Base-by-base conservation (phyloP, 2,797 vertebrate genomes). In the Miichthys miiuy region DNA sequence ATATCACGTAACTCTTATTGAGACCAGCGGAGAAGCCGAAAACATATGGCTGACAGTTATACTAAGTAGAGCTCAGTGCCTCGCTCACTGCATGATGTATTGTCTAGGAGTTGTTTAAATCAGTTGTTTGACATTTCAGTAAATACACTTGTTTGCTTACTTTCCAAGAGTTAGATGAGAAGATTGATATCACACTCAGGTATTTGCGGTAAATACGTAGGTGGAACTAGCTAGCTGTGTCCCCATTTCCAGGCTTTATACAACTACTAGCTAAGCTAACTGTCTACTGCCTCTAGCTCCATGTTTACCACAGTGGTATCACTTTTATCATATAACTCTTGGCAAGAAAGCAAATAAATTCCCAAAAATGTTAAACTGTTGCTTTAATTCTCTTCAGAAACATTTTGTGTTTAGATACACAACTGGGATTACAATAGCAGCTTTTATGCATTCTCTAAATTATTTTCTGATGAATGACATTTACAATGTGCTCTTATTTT, bases 1-100 rank as follows among this genome's bases (percentile, higher is more conserved):
- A 51, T 25, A 61, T 57, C 20, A 65, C 8, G 3, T 17, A n/a
- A 63, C 25, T 67, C 47, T 62, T 21, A 74, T 42, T 65, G 8
- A 68, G 62, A 60, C 1, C 61, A 58, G 76, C 2, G 0, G 23
- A 44, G 38, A 18, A n/a, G 25, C 55, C 7, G 5, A 25, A 27
- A 14, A 41, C 47, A 77, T 44, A 44, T 69, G 4, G 34, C 20
- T 0, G 7, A 66, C 71, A 71, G 58, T 50, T 57, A 42, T 0
- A 54, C 17, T 3, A 8, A 67, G 50, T 8, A 20, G n/a, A 61
- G 12, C 25, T 16, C 34, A 9, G 8, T 9, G 20, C 6, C 2
- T 50, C 27, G 57, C 30, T 16, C n/a, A 30, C 21, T 61, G 27
- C 6, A 2, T 20, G 27, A 13, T 48, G 18, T 17, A 21, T 5